Percentiles rank a stretch among this genome's conserved stretches.
These are phyloP conservation scores for Pteropus alecto DNA, from an alignment of 2,113 vertebrate species.

Conservation along the genomic window DNA sequence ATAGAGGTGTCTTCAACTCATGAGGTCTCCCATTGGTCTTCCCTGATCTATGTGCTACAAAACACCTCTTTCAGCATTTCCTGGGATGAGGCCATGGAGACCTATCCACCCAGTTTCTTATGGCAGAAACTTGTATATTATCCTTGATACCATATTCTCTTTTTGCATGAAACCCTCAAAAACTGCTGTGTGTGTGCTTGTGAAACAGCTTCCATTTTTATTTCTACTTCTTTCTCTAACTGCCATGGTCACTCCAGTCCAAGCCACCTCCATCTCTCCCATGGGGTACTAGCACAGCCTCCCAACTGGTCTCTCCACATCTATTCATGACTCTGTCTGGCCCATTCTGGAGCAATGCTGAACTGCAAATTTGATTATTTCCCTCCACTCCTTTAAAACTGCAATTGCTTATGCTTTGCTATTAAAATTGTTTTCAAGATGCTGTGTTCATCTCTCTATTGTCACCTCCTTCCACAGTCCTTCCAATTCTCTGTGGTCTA, in stretches of 20 bases:
- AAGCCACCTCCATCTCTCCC: not conserved
- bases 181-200: not conserved
- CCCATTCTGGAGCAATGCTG: not conserved
- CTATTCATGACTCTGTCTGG: not conserved
- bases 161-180: not conserved
- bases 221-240: not conserved
- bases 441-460: not conserved
- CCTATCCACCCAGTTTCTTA: not conserved
- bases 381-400: not conserved
- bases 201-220: not conserved
- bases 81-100: not conserved
- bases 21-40: not conserved
- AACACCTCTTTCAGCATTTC: not conserved
- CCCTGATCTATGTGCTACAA: not conserved
- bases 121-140: not conserved
- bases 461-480: not conserved
- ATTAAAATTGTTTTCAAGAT: not conserved
- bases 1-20: not conserved
- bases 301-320: not conserved
- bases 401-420: not conserved
- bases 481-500: no score
- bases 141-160: no score
- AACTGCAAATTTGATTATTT: not conserved
- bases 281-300: not conserved
- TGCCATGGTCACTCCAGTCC: not conserved